Percentiles rank a stretch among this genome's conserved stretches.
These are phyloP conservation scores for Seladonia tumulorum DNA, from an alignment of 2,888 invertebrate species.

Conservation along the genomic window DNA sequence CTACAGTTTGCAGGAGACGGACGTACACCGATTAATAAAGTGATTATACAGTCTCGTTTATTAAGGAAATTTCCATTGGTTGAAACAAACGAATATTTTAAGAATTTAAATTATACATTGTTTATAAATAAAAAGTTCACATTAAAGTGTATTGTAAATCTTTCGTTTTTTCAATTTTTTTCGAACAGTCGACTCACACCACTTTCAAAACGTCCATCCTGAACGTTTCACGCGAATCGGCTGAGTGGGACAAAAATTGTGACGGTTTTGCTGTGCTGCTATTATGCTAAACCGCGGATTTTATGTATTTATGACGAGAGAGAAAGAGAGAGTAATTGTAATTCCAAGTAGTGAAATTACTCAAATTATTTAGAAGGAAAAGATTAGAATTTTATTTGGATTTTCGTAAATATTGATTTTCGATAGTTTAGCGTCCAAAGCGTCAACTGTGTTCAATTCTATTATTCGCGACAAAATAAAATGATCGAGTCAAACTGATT, in stretches of 20 bases:
- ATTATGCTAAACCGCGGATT: neutral
- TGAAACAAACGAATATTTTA: constrained; percentile 11
- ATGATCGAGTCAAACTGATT: neutral
- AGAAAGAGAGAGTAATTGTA: too few relatives aligned
- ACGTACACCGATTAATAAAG: neutral
- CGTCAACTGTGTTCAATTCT: too few relatives aligned
- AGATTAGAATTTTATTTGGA: too few relatives aligned
- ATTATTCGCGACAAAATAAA: neutral
- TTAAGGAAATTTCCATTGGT: constrained; percentile 2
- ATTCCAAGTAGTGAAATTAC: too few relatives aligned
- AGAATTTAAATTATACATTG: neutral
- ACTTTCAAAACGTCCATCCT: neutral
- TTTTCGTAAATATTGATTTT: neutral
- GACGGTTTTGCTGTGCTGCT: neutral
- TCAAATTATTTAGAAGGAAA: too few relatives aligned
- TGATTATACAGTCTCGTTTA: neutral
- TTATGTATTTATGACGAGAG: neutral
- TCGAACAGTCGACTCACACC: neutral
- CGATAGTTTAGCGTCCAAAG: too few relatives aligned
- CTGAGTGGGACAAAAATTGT: neutral
- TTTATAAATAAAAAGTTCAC: constrained; percentile 1
- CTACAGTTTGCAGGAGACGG: neutral
- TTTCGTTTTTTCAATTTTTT: neutral
- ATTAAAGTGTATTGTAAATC: neutral
- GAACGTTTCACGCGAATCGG: neutral